A percentile compares a stretch with the other conserved stretches of the same genome.
Evolutionary conservation across 1,140 invertebrate species (phyloP).

Genomic region (Probaryconus sp.): DNA sequence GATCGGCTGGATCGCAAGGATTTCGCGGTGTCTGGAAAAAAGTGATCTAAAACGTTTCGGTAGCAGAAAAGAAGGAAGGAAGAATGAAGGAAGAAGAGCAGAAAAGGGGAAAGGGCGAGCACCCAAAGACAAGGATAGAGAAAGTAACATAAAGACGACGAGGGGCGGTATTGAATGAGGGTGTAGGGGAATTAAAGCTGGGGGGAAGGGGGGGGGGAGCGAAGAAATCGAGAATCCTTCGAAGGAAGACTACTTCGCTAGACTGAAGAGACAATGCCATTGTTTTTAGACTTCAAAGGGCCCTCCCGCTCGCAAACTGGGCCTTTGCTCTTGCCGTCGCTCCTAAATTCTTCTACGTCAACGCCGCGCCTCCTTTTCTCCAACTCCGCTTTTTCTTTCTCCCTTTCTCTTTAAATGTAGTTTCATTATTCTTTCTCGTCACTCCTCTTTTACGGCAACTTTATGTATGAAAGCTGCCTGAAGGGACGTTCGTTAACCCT

Average conservation of each 20-base stretch:
- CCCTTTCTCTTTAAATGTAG: conserved; percentile 47
- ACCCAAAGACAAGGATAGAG: conserved; percentile 49
- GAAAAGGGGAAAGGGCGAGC: conserved; percentile 29
- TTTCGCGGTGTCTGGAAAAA: conserved; percentile 62
- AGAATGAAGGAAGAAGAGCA: too few relatives aligned
- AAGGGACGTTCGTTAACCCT: conserved; percentile 63
- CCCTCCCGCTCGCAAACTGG: conserved; percentile 74
- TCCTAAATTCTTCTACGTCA: conserved; percentile 79
- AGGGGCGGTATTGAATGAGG: conserved; percentile 46
- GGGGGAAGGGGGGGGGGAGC: conserved; percentile 15
- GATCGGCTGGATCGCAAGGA: conserved; percentile 58
- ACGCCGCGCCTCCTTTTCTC: conserved; percentile 58
- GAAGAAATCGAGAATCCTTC: conserved; percentile 56
- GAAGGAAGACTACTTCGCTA: conserved; percentile 71
- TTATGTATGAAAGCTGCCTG: conserved; percentile 56
- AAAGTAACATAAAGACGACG: conserved; percentile 45
- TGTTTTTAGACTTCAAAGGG: conserved; percentile 79
- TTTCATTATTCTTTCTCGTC: conserved; percentile 18
- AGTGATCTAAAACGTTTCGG: conserved; percentile 63
- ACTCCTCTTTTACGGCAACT: conserved; percentile 46
- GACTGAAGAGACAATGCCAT: conserved; percentile 79
- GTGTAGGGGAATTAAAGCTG: conserved; percentile 45
- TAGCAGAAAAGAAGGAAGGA: conserved; percentile 22
- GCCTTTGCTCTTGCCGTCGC: conserved; percentile 77
- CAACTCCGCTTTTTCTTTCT: conserved; percentile 48